Conservation (phyloP, 2,888 invertebrate genomes). For the Agonopterix arenella region DNA sequence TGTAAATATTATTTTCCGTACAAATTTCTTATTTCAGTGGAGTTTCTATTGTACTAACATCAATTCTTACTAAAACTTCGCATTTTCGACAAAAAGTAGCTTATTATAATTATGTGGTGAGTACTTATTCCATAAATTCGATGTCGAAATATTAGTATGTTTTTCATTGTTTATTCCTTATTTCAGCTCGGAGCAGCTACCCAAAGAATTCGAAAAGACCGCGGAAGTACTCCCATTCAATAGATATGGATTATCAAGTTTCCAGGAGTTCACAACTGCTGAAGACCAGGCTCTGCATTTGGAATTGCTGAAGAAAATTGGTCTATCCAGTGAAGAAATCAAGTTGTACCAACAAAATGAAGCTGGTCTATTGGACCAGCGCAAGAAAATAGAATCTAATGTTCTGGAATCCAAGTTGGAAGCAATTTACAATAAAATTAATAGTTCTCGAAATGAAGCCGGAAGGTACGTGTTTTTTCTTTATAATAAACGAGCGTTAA, state of each 20-base stretch:
- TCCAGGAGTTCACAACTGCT: conserved; percentile 55
- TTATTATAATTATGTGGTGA: not conserved
- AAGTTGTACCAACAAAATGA: conserved; percentile 65
- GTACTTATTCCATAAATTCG: not conserved
- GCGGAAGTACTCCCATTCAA: conserved; percentile 57
- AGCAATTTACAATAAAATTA: conserved; percentile 47
- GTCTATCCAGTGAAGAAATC: conserved; percentile 66
- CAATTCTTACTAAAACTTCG: no score
- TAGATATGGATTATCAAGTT: conserved; percentile 58
- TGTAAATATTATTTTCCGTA: no score
- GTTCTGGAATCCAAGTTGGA: conserved; percentile 44
- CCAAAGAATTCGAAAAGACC: conserved; percentile 57
- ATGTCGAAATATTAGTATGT: not conserved
- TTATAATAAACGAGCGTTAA: no score
- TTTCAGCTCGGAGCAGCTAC: conserved; percentile 50
- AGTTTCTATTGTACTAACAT: no score
- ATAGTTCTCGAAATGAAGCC: conserved; percentile 25
- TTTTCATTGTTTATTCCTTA: not conserved
- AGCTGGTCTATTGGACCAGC: conserved; percentile 42
- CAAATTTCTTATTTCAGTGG: no score
- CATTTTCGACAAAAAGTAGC: not conserved
- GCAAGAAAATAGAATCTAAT: conserved; percentile 44
- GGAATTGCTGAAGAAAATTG: conserved; percentile 64
- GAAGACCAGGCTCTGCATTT: conserved; percentile 50
- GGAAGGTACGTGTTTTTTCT: conserved; percentile 27